phyloP scores from a whole-genome alignment of 2,113 vertebrate genomes.

The Prunella himalayana region DNA sequence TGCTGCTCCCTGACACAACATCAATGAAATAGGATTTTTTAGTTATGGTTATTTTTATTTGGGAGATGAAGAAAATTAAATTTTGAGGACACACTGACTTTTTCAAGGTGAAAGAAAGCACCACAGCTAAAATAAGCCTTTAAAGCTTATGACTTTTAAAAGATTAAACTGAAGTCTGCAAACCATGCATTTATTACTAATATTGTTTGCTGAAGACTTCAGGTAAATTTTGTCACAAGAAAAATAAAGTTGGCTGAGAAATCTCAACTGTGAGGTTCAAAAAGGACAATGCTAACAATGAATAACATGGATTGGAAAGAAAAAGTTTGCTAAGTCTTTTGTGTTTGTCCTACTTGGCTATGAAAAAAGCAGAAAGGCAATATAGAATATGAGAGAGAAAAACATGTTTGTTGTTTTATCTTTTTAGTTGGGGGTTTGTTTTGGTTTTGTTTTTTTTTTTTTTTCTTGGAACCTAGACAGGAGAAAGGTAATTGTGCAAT shows the following conservation, averaged over 20 bases:
- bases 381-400: neutral
- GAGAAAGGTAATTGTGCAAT: slow-evolving; percentile 4
- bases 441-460: neutral
- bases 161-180: neutral
- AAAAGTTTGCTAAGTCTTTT: neutral
- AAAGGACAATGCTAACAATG: neutral
- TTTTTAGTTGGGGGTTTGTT: neutral
- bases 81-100: neutral
- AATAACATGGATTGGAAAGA: neutral
- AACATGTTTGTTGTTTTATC: neutral
- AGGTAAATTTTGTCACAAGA: neutral
- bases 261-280: neutral
- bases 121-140: neutral
- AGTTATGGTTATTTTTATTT: neutral
- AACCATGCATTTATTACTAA: neutral
- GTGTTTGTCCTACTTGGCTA: neutral
- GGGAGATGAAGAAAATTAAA: neutral
- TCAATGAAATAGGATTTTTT: neutral
- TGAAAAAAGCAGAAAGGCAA: neutral
- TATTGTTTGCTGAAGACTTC: neutral
- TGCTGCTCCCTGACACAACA: neutral
- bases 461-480: neutral
- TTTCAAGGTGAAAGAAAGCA: neutral
- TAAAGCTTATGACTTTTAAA: neutral
- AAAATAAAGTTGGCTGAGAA: neutral